Evolutionary conservation across 2,797 vertebrate genomes (phyloP).

Genomic region (Falco rusticolus): DNA sequence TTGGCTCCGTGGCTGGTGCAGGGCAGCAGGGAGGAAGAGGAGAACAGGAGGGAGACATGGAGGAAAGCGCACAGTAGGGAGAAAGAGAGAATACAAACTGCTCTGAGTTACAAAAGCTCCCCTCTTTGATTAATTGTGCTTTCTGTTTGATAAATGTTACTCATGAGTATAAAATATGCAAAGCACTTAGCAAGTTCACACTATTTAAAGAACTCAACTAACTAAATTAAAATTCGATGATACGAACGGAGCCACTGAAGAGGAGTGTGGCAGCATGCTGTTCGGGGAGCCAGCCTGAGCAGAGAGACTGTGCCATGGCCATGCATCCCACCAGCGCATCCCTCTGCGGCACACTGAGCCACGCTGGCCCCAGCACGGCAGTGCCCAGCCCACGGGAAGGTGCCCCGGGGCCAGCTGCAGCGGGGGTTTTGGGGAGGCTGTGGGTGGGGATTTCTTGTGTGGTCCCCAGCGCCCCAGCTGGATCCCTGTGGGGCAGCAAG

Average conservation of each 20-base stretch:
- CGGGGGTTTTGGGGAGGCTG: accelerated
- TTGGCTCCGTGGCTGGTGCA: neutral
- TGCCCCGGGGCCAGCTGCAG: neutral
- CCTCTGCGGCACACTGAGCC: neutral
- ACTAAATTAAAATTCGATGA: constrained; percentile 61
- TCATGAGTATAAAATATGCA: constrained; percentile 68
- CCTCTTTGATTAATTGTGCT: constrained; percentile 66
- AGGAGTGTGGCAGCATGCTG: neutral
- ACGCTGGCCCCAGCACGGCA: accelerated
- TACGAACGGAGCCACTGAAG: neutral
- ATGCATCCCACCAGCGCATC: accelerated
- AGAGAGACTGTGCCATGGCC: neutral
- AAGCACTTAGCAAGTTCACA: constrained; percentile 66
- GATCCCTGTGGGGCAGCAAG: neutral
- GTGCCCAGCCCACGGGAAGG: neutral
- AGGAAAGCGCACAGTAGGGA: neutral
- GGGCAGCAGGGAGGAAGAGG: neutral
- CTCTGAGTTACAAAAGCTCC: constrained; percentile 1
- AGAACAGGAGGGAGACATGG: neutral
- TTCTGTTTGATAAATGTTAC: constrained; percentile 69
- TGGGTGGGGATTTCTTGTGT: neutral
- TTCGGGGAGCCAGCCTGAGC: neutral
- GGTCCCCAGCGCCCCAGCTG: neutral
- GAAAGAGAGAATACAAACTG: neutral
- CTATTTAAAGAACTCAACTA: constrained; percentile 68